Evolutionary conservation across 2,888 invertebrate genomes (phyloP).

Genomic region (Piscicola geometra): DNA sequence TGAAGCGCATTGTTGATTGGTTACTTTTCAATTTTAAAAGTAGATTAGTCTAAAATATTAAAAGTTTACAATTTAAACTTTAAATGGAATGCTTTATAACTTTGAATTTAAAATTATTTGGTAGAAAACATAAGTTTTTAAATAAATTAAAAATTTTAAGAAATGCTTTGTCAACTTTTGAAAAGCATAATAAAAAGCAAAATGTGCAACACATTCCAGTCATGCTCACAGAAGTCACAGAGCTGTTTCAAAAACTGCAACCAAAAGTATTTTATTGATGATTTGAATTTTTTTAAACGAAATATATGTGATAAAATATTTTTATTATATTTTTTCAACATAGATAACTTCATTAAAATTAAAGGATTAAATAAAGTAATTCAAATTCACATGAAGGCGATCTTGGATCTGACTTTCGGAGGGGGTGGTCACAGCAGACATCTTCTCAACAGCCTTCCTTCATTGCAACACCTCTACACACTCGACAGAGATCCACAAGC

Average conservation of each 20-base stretch:
- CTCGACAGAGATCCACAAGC: conserved; percentile 84
- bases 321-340: not conserved
- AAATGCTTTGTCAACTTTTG: not conserved
- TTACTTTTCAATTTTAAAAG: too few relatives aligned
- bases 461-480: conserved; percentile 67
- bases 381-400: conserved; percentile 53
- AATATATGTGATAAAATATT: not conserved
- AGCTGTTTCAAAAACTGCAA: not conserved
- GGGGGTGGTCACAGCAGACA: conserved; percentile 80
- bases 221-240: not conserved
- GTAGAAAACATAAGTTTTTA: not conserved
- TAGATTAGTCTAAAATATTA: too few relatives aligned
- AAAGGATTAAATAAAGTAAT: not conserved
- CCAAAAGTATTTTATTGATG: not conserved
- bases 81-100: too few relatives aligned
- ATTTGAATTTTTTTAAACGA: not conserved
- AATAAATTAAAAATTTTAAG: not conserved
- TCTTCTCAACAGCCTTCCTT: conserved; percentile 66
- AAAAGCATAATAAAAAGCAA: not conserved
- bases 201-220: not conserved
- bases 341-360: not conserved
- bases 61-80: too few relatives aligned
- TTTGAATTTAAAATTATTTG: too few relatives aligned
- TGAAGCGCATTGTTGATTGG: too few relatives aligned
- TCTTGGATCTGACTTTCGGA: conserved; percentile 93